Base-by-base conservation (phyloP, 1,140 invertebrate species). In the Gryllus bimaculatus region DNA sequence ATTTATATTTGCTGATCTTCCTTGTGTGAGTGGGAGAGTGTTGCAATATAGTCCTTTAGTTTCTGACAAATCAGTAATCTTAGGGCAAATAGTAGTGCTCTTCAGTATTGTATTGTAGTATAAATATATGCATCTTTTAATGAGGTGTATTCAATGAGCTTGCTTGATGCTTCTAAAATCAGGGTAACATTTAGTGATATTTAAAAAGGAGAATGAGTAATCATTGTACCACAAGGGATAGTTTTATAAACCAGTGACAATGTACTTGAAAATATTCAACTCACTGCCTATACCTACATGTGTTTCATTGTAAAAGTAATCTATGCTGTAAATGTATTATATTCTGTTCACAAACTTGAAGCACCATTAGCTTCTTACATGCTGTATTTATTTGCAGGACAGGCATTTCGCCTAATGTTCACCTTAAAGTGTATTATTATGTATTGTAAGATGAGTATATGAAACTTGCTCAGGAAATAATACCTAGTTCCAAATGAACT, bases 401-500 rank as follows among this genome's bases (percentile, higher is more conserved):
- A 39, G 26, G 54, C 18, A 66, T 13, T 66, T 13, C 7, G 10
- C 10, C 18, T 66, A 18, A 66, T 66, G 54, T 66, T 66, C 54
- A 66, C 18, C 18, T 18, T 66, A 66, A 18, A 66, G 18, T 18
- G 18, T 66, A 66, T 18, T 13, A 66, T 13, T 13, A 13, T 66
- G 54, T 66, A 13, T 66, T 66, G 10, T 66, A 18, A 13, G 54
- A 66, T 66, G 54, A 66, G 54, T 66, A 13, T 66, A 18, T 66
- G 54, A 66, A 66, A 66, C 54, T 66, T 66, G 18, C 54, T 66
- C 54, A 66, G 54, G 54, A 66, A 66, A 13, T 66, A 66, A 66
- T 66, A 66, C 54, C 54, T 66, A 66, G 54, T 66, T 66, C 54
- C 54, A 66, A 66, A 18, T 66, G 54, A 66, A 66, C 54, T 66